These are phyloP conservation scores for Drosophila busckii DNA, from an alignment of 1,140 invertebrate genomes.

Conservation along the genomic window DNA sequence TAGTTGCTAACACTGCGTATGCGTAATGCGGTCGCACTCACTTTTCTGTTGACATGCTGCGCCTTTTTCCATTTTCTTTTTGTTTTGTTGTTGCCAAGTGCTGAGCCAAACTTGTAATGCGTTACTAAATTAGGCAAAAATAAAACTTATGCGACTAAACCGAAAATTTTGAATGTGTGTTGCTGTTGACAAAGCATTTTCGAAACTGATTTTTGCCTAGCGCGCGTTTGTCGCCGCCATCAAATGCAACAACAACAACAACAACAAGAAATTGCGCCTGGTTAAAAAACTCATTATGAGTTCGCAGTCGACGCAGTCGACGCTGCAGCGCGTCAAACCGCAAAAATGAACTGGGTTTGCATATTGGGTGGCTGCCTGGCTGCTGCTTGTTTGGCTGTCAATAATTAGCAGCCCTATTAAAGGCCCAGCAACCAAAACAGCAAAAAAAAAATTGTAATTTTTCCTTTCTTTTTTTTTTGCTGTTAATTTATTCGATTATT, in stretches of 20 bases:
- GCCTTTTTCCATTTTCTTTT: slow-evolving; percentile 1
- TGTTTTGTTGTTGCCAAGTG: slow-evolving; percentile 24
- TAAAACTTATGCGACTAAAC: slow-evolving; percentile 74
- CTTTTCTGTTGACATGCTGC: slow-evolving; percentile 36
- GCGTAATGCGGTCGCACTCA: slow-evolving; percentile 36
- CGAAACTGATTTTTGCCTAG: slow-evolving; percentile 67
- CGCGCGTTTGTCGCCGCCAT: slow-evolving; percentile 33
- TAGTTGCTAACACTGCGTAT: slow-evolving; percentile 21
- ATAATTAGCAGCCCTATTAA: slow-evolving; percentile 70
- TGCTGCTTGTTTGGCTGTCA: slow-evolving; percentile 23
- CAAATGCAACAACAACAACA: slow-evolving; percentile 34
- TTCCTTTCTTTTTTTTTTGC: slow-evolving; percentile 4
- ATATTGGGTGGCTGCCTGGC: neutral
- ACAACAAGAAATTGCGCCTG: slow-evolving; percentile 10
- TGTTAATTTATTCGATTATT: slow-evolving; percentile 67
- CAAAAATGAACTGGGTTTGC: slow-evolving; percentile 43
- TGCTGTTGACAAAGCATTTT: slow-evolving; percentile 77
- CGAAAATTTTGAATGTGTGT: slow-evolving; percentile 75
- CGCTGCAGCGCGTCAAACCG: slow-evolving; percentile 22
- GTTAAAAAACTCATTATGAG: slow-evolving; percentile 57
- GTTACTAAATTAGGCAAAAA: slow-evolving; percentile 57
- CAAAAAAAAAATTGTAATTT: slow-evolving; percentile 9
- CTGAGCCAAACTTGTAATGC: slow-evolving; percentile 44
- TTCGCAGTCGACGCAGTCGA: slow-evolving; percentile 12
- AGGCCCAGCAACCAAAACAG: slow-evolving; percentile 2